phyloP scores from a whole-genome alignment of 2,113 vertebrate genomes.

The Strix uralensis region DNA sequence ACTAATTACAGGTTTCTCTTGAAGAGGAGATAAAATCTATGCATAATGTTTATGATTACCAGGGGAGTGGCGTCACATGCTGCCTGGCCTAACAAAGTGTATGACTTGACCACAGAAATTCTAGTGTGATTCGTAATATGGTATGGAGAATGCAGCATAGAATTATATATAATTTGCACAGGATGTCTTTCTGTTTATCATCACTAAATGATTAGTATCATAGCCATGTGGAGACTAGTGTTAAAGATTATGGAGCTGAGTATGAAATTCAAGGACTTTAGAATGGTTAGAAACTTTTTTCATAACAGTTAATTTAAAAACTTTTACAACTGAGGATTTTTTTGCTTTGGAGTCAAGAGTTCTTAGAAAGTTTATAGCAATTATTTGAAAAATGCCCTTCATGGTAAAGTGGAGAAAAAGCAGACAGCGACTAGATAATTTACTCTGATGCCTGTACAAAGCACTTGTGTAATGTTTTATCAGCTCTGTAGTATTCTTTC shows the following conservation, averaged over 20 bases:
- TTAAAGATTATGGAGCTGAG: background rate
- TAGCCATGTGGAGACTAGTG: background rate
- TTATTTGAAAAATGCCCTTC: background rate
- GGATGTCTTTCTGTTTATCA: conserved; percentile 1
- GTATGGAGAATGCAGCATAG: background rate
- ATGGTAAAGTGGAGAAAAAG: background rate
- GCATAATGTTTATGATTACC: conserved; percentile 22
- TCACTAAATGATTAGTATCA: background rate
- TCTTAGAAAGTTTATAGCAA: background rate
- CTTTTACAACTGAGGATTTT: background rate
- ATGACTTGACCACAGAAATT: conserved; percentile 39
- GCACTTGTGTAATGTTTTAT: background rate
- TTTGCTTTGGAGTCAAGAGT: background rate
- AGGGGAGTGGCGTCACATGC: background rate
- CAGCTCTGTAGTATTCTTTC: background rate
- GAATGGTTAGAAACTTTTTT: background rate
- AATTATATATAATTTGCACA: conserved; percentile 31
- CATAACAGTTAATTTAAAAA: background rate
- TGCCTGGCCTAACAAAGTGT: background rate
- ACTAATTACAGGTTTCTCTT: conserved; percentile 33
- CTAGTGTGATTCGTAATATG: background rate
- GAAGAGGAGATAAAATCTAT: background rate
- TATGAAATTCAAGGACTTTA: background rate
- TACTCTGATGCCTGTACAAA: background rate
- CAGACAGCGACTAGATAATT: background rate